Evolutionary conservation across 2,113 vertebrate genomes (phyloP).

Genomic region (Dendropsophus ebraccatus): DNA sequence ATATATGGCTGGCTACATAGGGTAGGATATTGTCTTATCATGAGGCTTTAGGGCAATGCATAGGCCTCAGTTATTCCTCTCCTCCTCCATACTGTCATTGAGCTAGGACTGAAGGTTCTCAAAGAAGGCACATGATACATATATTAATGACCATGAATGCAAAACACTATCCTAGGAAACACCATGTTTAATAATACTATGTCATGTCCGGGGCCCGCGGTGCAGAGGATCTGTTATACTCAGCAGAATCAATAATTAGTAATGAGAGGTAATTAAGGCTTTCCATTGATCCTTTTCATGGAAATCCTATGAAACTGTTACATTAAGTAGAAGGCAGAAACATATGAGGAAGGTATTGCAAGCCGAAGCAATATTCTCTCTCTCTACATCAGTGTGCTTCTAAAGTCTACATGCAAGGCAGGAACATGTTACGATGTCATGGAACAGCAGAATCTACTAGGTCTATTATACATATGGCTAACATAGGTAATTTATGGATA

Average conservation of each 20-base stretch:
- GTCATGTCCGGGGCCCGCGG: neutral
- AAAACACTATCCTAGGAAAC: neutral
- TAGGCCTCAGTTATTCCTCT: too few relatives aligned
- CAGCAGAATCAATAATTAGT: conserved; percentile 14
- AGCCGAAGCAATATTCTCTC: neutral
- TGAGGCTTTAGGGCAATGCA: too few relatives aligned
- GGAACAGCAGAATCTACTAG: neutral
- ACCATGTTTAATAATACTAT: neutral
- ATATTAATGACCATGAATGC: neutral
- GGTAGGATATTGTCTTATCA: too few relatives aligned
- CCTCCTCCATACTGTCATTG: too few relatives aligned
- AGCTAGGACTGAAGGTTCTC: too few relatives aligned
- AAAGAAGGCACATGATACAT: too few relatives aligned
- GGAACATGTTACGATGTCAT: neutral
- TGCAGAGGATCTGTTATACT: neutral
- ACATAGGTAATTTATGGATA: neutral
- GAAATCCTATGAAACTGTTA: neutral
- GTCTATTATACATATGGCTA: neutral
- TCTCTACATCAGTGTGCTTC: neutral
- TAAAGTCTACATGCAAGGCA: neutral
- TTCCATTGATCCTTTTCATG: neutral
- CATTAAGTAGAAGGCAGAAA: neutral
- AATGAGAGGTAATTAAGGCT: conserved; percentile 21
- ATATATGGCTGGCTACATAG: too few relatives aligned
- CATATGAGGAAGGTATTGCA: neutral